Percentiles rank a stretch among this genome's conserved stretches.
Evolutionary conservation across 2,888 invertebrate species (phyloP).

Genomic region (Therioaphis trifolii): DNA sequence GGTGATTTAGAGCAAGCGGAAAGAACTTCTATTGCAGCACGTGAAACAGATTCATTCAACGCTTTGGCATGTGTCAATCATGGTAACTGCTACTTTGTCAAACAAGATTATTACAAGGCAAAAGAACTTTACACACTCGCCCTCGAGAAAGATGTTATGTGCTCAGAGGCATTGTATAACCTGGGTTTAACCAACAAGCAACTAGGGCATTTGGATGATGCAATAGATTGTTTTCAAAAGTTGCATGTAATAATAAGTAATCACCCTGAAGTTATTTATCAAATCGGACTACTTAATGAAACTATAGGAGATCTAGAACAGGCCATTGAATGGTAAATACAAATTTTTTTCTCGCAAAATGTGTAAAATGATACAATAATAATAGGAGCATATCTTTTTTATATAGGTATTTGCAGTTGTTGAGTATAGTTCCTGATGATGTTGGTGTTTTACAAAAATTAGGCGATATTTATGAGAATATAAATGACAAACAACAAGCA

Average conservation of each 20-base stretch:
- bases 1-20: conserved; percentile 83
- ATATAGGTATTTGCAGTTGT: conserved; percentile 78
- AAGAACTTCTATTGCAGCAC: conserved; percentile 79
- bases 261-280: conserved; percentile 81
- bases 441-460: conserved; percentile 88
- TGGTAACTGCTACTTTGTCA: conserved; percentile 81
- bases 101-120: conserved; percentile 78
- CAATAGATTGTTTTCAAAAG: conserved; percentile 84
- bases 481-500: conserved; percentile 91
- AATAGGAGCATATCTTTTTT: not conserved
- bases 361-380: not conserved
- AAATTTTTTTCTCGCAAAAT: no score
- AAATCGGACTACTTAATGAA: conserved; percentile 83
- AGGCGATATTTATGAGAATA: conserved; percentile 88
- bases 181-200: conserved; percentile 68
- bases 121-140: conserved; percentile 80
- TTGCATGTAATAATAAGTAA: conserved; percentile 78
- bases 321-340: conserved; percentile 74
- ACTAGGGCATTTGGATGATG: conserved; percentile 75
- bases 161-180: conserved; percentile 87
- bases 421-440: conserved; percentile 88
- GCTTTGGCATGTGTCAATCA: conserved; percentile 86
- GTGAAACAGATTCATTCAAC: conserved; percentile 81
- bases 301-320: conserved; percentile 74
- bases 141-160: conserved; percentile 81